Evolutionary conservation across 2,113 vertebrate genomes (phyloP).

Genomic region (Ginglymostoma cirratum): DNA sequence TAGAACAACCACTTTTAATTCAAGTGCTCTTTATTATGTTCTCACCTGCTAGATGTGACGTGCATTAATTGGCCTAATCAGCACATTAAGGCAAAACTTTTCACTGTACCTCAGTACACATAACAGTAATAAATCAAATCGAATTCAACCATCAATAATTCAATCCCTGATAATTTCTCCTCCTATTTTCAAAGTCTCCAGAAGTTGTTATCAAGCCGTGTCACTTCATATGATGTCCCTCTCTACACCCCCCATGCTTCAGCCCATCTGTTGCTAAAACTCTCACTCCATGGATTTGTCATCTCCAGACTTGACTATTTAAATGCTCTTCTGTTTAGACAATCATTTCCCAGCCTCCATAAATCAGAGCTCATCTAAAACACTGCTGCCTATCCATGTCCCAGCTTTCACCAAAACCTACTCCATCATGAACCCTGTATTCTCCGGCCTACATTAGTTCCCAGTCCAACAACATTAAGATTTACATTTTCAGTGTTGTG

Average conservation of each 20-base stretch:
- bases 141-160: background rate
- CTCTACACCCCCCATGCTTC: background rate
- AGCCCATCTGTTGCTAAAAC: background rate
- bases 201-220: background rate
- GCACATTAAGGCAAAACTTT: no score
- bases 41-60: background rate
- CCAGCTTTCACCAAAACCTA: no score
- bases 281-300: background rate
- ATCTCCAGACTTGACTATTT: background rate
- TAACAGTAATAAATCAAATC: no score
- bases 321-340: background rate
- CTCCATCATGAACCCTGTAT: background rate
- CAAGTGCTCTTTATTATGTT: background rate
- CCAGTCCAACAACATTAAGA: no score
- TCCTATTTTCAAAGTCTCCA: background rate
- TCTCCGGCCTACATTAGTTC: background rate
- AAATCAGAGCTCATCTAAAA: background rate
- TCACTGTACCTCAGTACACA: background rate
- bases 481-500: background rate
- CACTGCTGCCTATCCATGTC: background rate
- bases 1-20: background rate
- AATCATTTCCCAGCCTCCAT: background rate
- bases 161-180: background rate
- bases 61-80: background rate
- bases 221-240: background rate